A percentile compares a stretch with the other conserved stretches of the same genome.
Evolutionary conservation across 2,888 invertebrate species (phyloP).

Genomic region (Omphaloscelis lunosa): DNA sequence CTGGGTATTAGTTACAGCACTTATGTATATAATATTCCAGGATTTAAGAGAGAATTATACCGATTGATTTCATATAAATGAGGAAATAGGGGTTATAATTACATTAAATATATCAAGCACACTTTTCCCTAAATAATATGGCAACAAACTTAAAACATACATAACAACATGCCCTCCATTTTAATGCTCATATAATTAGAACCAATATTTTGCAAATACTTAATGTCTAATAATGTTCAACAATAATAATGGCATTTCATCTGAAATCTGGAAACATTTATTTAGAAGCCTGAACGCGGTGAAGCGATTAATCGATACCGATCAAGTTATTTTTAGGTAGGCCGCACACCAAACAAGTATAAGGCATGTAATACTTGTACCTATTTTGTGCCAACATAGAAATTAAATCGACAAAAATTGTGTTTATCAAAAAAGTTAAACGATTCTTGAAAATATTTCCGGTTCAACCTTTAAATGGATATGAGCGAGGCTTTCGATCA

Average conservation of each 20-base stretch:
- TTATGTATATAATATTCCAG: constrained; percentile 27
- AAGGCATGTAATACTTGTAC: not conserved
- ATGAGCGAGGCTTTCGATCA: constrained; percentile 20
- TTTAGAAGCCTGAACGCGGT: constrained; percentile 43
- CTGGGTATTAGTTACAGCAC: constrained; percentile 14
- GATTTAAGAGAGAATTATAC: constrained; percentile 22
- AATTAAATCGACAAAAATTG: not conserved
- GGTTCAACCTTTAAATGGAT: not conserved
- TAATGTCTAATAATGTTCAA: constrained; percentile 59
- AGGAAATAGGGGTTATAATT: constrained; percentile 24
- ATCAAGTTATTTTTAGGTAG: constrained; percentile 7
- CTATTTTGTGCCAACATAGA: not conserved
- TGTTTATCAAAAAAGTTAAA: not conserved
- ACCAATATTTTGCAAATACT: constrained; percentile 56
- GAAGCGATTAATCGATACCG: constrained; percentile 36
- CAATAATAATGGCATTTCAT: constrained; percentile 48
- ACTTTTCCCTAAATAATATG: constrained; percentile 54
- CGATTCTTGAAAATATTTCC: not conserved
- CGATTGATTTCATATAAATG: constrained; percentile 29
- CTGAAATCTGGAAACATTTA: constrained; percentile 27
- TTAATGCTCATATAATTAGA: constrained; percentile 38
- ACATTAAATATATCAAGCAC: constrained; percentile 49
- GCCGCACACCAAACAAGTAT: constrained; percentile 42
- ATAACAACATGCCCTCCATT: constrained; percentile 40
- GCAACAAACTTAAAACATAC: constrained; percentile 54